A percentile compares a stretch with the other conserved stretches of the same genome.
Evolutionary conservation across 1,140 invertebrate genomes (phyloP).

Genomic region (Heterodera schachtii): DNA sequence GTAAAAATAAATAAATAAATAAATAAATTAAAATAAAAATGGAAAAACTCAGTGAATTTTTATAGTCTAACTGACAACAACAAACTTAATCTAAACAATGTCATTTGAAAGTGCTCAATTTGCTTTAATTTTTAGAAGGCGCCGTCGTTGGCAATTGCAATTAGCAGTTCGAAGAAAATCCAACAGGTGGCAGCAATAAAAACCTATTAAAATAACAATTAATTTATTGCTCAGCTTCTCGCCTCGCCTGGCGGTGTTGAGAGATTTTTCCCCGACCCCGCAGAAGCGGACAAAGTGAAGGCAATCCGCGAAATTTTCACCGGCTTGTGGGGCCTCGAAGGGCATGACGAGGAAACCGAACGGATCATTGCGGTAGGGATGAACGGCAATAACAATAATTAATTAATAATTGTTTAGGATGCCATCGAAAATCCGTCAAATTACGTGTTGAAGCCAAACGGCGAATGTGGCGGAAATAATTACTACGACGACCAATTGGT

Average conservation of each 20-base stretch:
- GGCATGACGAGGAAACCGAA: constrained; percentile 45
- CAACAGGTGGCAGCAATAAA: constrained; percentile 56
- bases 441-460: constrained; percentile 93
- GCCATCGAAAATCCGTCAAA: constrained; percentile 79
- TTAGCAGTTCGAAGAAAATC: constrained; percentile 73
- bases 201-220: background rate
- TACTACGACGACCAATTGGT: constrained; percentile 81
- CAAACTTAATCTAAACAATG: too few relatives aligned
- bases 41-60: background rate
- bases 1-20: background rate
- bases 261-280: constrained; percentile 72
- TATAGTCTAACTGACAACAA: too few relatives aligned
- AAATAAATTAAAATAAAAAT: background rate
- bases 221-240: constrained; percentile 39
- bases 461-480: constrained; percentile 82
- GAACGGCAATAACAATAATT: background rate
- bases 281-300: constrained; percentile 57
- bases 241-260: constrained; percentile 74
- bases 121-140: constrained; percentile 73
- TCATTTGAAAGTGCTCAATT: background rate
- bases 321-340: constrained; percentile 83
- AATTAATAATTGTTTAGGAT: constrained; percentile 71
- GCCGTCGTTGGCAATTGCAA: constrained; percentile 82
- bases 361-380: constrained; percentile 42
- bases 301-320: constrained; percentile 82